These are phyloP conservation scores for Ochotona princeps DNA, from an alignment of 2,113 vertebrate species.

Conservation along the genomic window DNA sequence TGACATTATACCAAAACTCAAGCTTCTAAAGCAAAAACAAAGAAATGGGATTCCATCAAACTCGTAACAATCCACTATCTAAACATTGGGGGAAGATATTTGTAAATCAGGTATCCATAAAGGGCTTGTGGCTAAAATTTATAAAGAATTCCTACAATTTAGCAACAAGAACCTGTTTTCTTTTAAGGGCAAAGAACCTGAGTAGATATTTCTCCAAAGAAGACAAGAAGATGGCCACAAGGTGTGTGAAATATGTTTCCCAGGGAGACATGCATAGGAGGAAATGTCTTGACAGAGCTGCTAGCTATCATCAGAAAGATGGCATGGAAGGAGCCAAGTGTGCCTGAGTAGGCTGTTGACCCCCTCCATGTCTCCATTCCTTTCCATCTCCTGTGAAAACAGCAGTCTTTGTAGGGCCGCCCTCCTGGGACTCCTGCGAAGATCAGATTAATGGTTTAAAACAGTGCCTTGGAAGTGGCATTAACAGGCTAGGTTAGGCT, in stretches of 20 bases:
- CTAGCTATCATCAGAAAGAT: neutral
- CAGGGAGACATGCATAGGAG: neutral
- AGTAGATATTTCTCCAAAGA: neutral
- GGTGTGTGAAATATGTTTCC: neutral
- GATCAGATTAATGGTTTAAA: neutral
- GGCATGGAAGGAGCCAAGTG: neutral
- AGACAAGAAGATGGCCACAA: neutral
- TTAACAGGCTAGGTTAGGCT: neutral
- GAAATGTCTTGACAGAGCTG: neutral
- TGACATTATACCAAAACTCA: neutral
- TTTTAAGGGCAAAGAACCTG: neutral
- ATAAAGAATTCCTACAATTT: neutral
- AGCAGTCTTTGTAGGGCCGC: neutral
- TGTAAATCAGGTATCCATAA: neutral
- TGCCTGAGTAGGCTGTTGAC: neutral
- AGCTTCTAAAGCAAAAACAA: neutral
- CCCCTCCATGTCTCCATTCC: neutral
- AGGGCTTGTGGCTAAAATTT: neutral
- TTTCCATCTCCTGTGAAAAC: neutral
- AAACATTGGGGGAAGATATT: neutral
- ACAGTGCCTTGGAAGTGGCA: neutral
- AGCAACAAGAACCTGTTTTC: neutral
- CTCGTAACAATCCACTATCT: neutral
- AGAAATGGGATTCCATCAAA: neutral
- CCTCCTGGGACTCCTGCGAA: neutral